Conservation (phyloP, 2,797 vertebrate species). For the Chelidonichthys spinosus region DNA sequence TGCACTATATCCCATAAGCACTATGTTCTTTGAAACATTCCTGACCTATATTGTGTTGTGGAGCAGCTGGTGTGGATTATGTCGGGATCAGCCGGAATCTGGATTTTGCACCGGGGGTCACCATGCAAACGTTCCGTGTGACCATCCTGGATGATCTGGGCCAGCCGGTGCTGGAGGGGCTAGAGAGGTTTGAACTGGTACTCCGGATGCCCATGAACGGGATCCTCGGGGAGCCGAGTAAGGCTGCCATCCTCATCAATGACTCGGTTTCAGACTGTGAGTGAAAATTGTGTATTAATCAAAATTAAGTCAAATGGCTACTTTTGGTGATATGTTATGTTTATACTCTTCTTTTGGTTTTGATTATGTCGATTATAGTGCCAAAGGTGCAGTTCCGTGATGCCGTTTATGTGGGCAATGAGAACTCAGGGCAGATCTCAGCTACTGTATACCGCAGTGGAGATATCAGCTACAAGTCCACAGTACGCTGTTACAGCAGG, state of each 20-base stretch:
- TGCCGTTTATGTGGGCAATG: conserved; percentile 82
- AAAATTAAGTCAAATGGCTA: not conserved
- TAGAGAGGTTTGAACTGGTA: conserved; percentile 92
- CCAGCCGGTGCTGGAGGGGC: conserved; percentile 90
- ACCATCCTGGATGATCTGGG: conserved; percentile 94
- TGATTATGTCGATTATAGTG: conserved; percentile 78
- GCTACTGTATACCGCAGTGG: conserved; percentile 89
- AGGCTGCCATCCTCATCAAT: conserved; percentile 89
- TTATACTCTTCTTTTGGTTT: conserved; percentile 3
- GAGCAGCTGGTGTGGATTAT: conserved; percentile 92
- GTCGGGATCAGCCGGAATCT: conserved; percentile 94
- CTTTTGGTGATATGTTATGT: not conserved
- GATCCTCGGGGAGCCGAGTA: conserved; percentile 91
- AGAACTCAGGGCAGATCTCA: conserved; percentile 87
- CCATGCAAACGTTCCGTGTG: conserved; percentile 90
- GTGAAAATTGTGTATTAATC: conserved; percentile 57
- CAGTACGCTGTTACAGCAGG: conserved; percentile 93
- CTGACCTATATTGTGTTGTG: conserved; percentile 56
- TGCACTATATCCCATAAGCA: conserved; percentile 16
- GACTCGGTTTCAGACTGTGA: conserved; percentile 94
- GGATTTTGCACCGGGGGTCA: conserved; percentile 93
- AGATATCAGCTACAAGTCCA: conserved; percentile 88
- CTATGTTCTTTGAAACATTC: conserved; percentile 35
- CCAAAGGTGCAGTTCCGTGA: conserved; percentile 95
- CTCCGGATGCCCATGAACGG: conserved; percentile 93